phyloP scores from a whole-genome alignment of 2,113 vertebrate genomes.

The Macheiramphus alcinus region DNA sequence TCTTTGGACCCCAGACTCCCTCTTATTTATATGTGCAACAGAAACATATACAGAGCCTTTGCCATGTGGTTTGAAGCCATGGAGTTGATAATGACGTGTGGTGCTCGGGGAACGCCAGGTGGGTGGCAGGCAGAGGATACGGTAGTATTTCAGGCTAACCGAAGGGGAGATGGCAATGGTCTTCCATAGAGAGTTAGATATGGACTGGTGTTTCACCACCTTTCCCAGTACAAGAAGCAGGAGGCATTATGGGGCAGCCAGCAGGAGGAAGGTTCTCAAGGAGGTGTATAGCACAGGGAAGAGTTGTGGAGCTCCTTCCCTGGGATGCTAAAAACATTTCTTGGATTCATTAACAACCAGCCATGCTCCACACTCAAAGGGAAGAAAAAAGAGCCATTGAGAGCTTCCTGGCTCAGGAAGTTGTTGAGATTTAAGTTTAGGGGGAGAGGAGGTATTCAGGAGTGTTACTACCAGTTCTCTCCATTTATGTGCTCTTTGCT shows the following conservation, averaged over 20 bases:
- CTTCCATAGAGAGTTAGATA: background rate
- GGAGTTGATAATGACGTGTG: background rate
- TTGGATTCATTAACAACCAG: background rate
- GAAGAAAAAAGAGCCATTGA: background rate
- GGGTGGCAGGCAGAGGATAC: background rate
- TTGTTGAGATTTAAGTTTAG: background rate
- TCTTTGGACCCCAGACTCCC: background rate
- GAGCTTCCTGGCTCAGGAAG: background rate
- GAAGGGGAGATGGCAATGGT: background rate
- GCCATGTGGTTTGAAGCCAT: background rate
- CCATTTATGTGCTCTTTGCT: background rate
- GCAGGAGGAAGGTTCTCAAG: background rate
- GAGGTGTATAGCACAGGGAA: background rate
- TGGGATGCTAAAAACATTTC: background rate
- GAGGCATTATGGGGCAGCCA: background rate
- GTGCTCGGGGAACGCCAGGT: background rate
- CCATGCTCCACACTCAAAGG: background rate
- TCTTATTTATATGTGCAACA: background rate
- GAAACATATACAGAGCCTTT: background rate
- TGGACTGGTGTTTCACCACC: background rate
- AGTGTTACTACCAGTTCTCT: background rate
- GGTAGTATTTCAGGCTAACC: background rate
- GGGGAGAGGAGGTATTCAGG: background rate
- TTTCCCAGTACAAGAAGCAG: background rate
- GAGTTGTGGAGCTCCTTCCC: background rate